These are phyloP conservation scores for Gerris lacustris DNA, from an alignment of 2,888 invertebrate species.

Conservation along the genomic window DNA sequence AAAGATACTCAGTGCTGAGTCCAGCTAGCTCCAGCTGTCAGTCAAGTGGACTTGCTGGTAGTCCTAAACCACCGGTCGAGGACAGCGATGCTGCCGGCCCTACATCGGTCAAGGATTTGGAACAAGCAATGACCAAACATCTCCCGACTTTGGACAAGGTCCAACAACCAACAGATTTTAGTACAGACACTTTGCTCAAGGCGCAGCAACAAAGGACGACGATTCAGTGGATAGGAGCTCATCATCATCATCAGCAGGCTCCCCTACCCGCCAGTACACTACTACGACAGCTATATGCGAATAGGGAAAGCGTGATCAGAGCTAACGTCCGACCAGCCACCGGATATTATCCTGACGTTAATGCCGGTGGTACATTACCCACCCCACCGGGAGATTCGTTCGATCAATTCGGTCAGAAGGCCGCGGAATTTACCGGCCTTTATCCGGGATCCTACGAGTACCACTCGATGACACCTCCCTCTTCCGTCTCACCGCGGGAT, in stretches of 20 bases:
- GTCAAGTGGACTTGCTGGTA: constrained; percentile 40
- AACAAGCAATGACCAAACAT: constrained; percentile 94
- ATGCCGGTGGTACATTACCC: constrained; percentile 62
- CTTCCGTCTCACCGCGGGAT: constrained; percentile 90
- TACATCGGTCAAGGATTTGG: constrained; percentile 74
- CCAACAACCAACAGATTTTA: constrained; percentile 59
- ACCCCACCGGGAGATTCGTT: constrained; percentile 77
- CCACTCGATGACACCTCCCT: constrained; percentile 92
- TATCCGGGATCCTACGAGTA: constrained; percentile 58
- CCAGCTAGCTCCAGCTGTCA: constrained; percentile 52
- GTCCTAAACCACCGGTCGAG: constrained; percentile 32
- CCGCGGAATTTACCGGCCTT: constrained; percentile 32
- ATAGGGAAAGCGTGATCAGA: constrained; percentile 86
- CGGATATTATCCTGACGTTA: constrained; percentile 44
- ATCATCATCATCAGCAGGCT: constrained; percentile 41
- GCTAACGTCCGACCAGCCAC: constrained; percentile 56
- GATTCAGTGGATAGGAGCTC: constrained; percentile 88
- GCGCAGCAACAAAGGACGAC: constrained; percentile 66
- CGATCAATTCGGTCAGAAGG: constrained; percentile 46
- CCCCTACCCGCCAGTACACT: constrained; percentile 78
- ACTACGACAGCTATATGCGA: constrained; percentile 78
- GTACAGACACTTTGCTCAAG: constrained; percentile 69
- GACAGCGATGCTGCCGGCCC: constrained; percentile 33
- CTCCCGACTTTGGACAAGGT: constrained; percentile 44
- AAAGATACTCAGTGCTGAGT: constrained; percentile 39